Evolutionary conservation across 2,797 vertebrate species (phyloP), one percentile per base, ranked within the genome.

Genomic region (Clarias pachynema): DNA sequence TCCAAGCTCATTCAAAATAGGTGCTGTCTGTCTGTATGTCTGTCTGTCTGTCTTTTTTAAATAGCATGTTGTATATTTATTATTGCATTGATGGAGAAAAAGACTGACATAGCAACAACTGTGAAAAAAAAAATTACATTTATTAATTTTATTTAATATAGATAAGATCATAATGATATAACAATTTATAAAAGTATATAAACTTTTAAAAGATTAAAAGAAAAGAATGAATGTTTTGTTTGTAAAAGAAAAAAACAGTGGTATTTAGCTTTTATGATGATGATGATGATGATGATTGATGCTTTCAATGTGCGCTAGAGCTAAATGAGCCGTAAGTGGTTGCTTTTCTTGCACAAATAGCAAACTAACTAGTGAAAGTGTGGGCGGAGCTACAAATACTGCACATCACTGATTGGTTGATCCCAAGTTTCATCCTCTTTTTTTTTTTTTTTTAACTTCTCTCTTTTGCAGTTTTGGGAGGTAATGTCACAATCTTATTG

Each of bases 31-130:
- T 37, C 15, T 56, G 40, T 44, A 7, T 16, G 18, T 3, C 12
- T 9, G 40, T 44, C 37, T 18, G 15, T 37, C 2, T 70, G 40
- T 53, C 65, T 65, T n/a, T 24, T 24, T 57, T 73, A 20, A 62
- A n/a, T 63, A 22, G 68, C 62, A 60, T 60, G 20, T 26, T 26
- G n/a, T 83, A 44, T 75, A 83, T 83, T 83, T 83, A 83, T 83
- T 75, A 22, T 31, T 7, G 4, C 3, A 3, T 44, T 37, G 59
- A 37, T 62, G 82, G 59, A 75, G 22, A 80, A 83, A 83, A 74
- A 31, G 69, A 53, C 70, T 73, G 70, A 63, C 59, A 62, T 34
- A 49, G 4, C 18, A 18, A 31, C 9, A 15, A 83, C 82, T 83
- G 69, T 83, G 70, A 74, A 83, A 56, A 66, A 53, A 31, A 22